These are phyloP conservation scores for Rousettus leschenaultii DNA, from an alignment of 2,113 vertebrate genomes.

Conservation along the genomic window DNA sequence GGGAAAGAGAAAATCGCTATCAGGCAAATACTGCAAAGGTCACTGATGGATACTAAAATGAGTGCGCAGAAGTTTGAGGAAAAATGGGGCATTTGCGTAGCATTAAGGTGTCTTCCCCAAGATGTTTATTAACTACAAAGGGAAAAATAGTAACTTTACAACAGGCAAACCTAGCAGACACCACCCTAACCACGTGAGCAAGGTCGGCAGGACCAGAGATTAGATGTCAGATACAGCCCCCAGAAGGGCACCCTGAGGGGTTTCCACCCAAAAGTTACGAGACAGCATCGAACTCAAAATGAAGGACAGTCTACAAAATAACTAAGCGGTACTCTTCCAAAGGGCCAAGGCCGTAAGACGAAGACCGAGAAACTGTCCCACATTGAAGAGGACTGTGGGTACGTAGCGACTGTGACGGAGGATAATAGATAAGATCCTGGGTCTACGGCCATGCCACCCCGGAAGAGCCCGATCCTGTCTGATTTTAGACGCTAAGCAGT, in stretches of 20 bases:
- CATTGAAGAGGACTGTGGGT: background rate
- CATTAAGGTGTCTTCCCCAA: background rate
- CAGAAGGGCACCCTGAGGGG: background rate
- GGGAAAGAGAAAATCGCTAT: background rate
- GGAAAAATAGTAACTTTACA: background rate
- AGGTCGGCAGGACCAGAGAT: background rate
- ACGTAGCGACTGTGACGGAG: fast-evolving
- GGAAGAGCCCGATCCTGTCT: too few species aligned
- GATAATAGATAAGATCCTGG: too few species aligned
- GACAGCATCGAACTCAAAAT: background rate
- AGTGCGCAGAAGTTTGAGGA: background rate
- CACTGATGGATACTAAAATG: fast-evolving
- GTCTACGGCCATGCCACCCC: too few species aligned
- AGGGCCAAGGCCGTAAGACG: background rate
- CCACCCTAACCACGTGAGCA: background rate
- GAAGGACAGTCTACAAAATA: background rate
- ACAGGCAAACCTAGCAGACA: background rate
- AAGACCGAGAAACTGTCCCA: background rate
- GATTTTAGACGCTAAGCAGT: too few species aligned
- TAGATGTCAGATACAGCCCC: background rate
- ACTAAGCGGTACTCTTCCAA: background rate
- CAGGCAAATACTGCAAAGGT: background rate
- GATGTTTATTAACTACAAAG: background rate
- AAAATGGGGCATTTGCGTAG: background rate
- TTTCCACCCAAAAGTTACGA: background rate